Percentiles rank a stretch among this genome's conserved stretches.
These are phyloP conservation scores for Leucoraja ocellata DNA, from an alignment of 2,797 vertebrate genomes.

Conservation along the genomic window DNA sequence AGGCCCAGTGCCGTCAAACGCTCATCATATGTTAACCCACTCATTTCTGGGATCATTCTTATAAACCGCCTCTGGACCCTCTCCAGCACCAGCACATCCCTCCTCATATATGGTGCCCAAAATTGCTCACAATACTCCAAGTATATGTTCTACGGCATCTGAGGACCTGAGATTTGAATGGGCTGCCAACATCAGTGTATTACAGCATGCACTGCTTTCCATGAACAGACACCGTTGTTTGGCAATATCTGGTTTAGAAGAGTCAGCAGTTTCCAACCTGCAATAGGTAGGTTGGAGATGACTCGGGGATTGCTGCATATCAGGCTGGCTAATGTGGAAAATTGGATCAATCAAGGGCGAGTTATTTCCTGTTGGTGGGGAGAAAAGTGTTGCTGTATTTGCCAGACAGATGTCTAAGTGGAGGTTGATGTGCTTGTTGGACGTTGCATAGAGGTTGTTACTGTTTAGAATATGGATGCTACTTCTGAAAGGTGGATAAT, in stretches of 20 bases:
- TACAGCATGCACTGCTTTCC: not conserved
- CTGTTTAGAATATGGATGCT: not conserved
- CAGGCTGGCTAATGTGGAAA: not conserved
- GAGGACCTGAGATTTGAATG: not conserved
- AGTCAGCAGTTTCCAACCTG: not conserved
- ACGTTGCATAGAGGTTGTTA: not conserved
- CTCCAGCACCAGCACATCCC: too few species aligned
- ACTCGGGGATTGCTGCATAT: not conserved
- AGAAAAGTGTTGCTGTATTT: not conserved
- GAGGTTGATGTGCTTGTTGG: not conserved
- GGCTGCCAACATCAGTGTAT: not conserved
- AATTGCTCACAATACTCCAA: too few species aligned
- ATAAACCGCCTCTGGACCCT: too few species aligned
- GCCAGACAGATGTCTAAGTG: not conserved
- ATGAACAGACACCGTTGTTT: not conserved
- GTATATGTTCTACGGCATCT: not conserved
- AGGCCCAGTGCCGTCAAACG: too few species aligned
- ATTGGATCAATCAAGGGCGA: not conserved
- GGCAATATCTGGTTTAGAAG: not conserved
- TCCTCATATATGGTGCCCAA: too few species aligned
- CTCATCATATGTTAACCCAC: too few species aligned
- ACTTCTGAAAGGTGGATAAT: not conserved
- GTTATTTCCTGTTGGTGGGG: not conserved
- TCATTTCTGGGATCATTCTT: too few species aligned
- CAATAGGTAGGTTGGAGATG: not conserved